These are phyloP conservation scores for Ectobius pallidus DNA, from an alignment of 2,888 invertebrate genomes.

Conservation along the genomic window DNA sequence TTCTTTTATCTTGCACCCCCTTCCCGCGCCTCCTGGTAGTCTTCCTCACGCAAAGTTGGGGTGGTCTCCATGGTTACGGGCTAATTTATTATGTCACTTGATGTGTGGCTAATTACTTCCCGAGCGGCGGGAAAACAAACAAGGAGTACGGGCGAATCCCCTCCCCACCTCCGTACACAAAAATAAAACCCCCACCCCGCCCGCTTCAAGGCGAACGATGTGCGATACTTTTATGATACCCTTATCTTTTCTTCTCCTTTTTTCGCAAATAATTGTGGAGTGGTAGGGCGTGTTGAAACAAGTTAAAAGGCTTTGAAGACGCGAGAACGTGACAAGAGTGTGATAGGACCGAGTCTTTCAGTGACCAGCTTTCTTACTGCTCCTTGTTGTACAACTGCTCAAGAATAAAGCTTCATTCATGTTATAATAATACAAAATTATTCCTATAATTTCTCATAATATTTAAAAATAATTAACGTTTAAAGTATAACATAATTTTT, in stretches of 20 bases:
- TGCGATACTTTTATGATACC: constrained; percentile 1
- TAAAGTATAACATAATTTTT: too few species aligned
- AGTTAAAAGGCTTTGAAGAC: constrained; percentile 34
- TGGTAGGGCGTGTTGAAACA: constrained; percentile 7
- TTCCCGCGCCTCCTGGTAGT: constrained; percentile 5
- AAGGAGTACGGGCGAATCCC: constrained; percentile 17
- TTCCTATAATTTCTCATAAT: too few species aligned
- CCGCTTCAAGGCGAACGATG: background rate
- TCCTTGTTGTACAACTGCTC: too few species aligned
- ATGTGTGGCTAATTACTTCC: constrained; percentile 45
- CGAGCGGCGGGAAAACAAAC: constrained; percentile 35
- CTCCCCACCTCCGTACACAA: constrained; percentile 9
- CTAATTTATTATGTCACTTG: constrained; percentile 45
- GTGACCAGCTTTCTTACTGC: too few species aligned
- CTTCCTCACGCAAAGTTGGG: constrained; percentile 36
- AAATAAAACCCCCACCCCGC: constrained; percentile 15
- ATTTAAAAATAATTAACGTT: too few species aligned
- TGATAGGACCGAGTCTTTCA: too few species aligned
- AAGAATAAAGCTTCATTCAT: too few species aligned
- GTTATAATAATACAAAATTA: too few species aligned
- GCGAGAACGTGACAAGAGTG: constrained; percentile 23
- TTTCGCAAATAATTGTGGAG: constrained; percentile 6
- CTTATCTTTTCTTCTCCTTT: background rate
- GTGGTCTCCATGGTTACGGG: constrained; percentile 40
- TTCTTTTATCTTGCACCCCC: constrained; percentile 35